phyloP scores from a whole-genome alignment of 2,888 invertebrate species.

The Apotomis capreana region DNA sequence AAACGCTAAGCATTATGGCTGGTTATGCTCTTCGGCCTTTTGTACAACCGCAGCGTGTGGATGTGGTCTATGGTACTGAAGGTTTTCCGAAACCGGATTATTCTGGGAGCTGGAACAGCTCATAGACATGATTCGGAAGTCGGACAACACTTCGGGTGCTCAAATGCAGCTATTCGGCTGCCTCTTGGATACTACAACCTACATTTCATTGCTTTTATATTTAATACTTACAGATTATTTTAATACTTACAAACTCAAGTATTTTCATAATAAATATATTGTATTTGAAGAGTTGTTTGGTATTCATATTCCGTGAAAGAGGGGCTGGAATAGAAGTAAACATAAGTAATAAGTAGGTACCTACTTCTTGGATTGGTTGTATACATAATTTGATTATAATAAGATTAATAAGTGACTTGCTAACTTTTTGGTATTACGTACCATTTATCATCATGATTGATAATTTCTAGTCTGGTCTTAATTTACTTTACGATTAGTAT shows the following conservation, averaged over 20 bases:
- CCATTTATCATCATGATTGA: not conserved
- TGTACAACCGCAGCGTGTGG: too few relatives aligned
- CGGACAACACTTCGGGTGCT: too few relatives aligned
- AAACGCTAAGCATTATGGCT: too few relatives aligned
- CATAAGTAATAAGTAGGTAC: not conserved
- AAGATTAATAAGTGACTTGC: not conserved
- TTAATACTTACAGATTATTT: not conserved
- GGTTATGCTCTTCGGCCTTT: too few relatives aligned
- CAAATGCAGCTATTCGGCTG: too few relatives aligned
- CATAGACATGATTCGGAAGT: too few relatives aligned
- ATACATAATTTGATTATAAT: not conserved
- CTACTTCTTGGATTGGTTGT: not conserved
- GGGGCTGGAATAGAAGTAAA: conserved; percentile 4
- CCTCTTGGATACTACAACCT: too few relatives aligned
- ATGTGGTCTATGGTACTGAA: too few relatives aligned
- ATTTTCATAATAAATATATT: conserved; percentile 20
- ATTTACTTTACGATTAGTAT: not conserved
- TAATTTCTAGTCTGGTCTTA: not conserved
- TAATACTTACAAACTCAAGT: conserved; percentile 22
- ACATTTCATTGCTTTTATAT: too few relatives aligned
- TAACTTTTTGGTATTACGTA: not conserved
- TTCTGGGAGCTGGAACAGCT: too few relatives aligned
- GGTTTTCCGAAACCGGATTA: too few relatives aligned
- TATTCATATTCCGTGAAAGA: not conserved
- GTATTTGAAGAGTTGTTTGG: conserved; percentile 6